These are phyloP conservation scores for Agrochola lota DNA, from an alignment of 2,888 invertebrate genomes.

Conservation along the genomic window DNA sequence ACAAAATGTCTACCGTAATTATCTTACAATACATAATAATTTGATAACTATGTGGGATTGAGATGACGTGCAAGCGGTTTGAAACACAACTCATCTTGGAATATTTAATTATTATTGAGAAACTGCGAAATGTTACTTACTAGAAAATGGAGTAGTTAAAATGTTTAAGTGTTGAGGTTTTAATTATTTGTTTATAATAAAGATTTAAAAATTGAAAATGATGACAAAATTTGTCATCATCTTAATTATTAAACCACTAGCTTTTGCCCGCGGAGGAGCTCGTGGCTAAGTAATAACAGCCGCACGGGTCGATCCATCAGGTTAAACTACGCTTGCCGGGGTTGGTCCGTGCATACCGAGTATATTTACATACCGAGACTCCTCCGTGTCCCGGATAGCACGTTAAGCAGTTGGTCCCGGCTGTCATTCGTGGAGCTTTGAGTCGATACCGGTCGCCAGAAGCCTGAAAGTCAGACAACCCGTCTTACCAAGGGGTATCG, in stretches of 20 bases:
- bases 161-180: not conserved
- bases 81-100: conserved; percentile 45
- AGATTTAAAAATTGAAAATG: not conserved
- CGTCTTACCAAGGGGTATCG: too few species aligned
- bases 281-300: too few species aligned
- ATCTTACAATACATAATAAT: conserved; percentile 59
- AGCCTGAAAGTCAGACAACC: too few species aligned
- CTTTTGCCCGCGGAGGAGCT: not conserved
- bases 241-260: not conserved
- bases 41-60: conserved; percentile 35
- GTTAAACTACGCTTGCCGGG: too few species aligned
- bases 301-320: too few species aligned
- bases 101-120: conserved; percentile 7
- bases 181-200: not conserved
- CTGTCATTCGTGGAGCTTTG: too few species aligned
- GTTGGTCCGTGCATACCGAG: too few species aligned
- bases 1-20: conserved; percentile 38
- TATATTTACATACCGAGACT: too few species aligned
- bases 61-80: conserved; percentile 28
- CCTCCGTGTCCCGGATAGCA: too few species aligned
- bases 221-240: not conserved
- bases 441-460: too few species aligned
- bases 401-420: too few species aligned
- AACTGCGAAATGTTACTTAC: conserved; percentile 39
- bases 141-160: conserved; percentile 9